Evolutionary conservation across 2,797 vertebrate genomes (phyloP).

Genomic region (Myotis daubentonii): DNA sequence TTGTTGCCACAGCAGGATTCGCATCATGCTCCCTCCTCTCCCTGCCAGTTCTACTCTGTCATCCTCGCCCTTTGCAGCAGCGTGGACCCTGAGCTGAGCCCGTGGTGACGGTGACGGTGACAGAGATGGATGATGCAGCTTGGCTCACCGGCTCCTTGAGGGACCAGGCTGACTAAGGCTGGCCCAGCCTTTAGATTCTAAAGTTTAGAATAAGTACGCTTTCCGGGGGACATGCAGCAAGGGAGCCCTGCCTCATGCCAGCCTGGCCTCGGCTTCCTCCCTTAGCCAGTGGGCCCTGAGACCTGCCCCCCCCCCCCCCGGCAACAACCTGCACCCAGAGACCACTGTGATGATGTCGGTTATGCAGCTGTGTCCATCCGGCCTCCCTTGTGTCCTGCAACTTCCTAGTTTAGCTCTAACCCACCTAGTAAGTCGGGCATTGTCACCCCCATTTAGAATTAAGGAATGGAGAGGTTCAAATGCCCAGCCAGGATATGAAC

Average conservation of each 20-base stretch:
- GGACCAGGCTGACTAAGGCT: not conserved
- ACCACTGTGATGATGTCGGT: not conserved
- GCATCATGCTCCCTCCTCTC: fast-evolving
- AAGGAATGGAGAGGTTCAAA: not conserved
- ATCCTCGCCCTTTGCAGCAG: not conserved
- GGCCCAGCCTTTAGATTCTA: not conserved
- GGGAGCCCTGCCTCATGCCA: not conserved
- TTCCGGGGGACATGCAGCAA: not conserved
- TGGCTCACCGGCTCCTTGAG: not conserved
- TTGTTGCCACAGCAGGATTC: fast-evolving
- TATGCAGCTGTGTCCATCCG: no score
- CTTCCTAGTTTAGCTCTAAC: not conserved
- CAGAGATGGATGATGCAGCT: not conserved
- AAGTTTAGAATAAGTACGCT: not conserved
- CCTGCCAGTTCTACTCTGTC: fast-evolving
- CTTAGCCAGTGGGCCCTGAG: not conserved
- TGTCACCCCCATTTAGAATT: not conserved
- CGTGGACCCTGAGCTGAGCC: not conserved
- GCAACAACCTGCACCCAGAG: not conserved
- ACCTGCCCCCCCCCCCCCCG: no score
- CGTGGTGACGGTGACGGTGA: fast-evolving
- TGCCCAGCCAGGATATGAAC: not conserved
- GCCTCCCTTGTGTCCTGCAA: not conserved
- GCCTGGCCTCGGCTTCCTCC: not conserved
- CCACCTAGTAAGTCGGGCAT: not conserved